Evolutionary conservation across 2,113 vertebrate genomes (phyloP).

Genomic region (Aegithalos caudatus): DNA sequence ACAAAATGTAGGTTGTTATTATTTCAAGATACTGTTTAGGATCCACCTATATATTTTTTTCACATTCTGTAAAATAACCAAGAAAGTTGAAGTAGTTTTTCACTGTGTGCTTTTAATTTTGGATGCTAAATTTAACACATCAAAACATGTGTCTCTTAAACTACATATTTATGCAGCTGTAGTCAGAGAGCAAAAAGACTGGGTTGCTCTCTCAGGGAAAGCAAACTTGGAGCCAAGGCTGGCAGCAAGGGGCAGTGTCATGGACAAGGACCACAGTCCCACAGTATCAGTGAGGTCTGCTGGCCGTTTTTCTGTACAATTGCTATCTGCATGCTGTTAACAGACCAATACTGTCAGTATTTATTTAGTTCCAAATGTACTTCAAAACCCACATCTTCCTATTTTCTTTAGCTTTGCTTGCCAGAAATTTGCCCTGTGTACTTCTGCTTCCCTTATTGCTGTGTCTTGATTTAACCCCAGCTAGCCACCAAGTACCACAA

Average conservation of each 20-base stretch:
- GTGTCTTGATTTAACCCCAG: not conserved
- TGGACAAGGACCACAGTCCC: not conserved
- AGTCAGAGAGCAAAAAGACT: not conserved
- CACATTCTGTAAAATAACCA: not conserved
- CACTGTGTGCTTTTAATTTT: not conserved
- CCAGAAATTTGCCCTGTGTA: not conserved
- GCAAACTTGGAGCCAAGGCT: not conserved
- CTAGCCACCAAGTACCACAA: not conserved
- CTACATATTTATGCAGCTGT: not conserved
- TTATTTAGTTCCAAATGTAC: constrained; percentile 42
- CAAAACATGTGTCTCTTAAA: not conserved
- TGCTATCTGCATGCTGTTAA: not conserved
- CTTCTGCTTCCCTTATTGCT: not conserved
- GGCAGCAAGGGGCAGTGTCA: not conserved
- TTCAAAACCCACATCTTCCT: constrained; percentile 41
- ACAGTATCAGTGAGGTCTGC: not conserved
- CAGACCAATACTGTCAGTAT: not conserved
- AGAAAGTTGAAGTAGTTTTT: not conserved
- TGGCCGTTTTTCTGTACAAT: not conserved
- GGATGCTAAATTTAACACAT: not conserved
- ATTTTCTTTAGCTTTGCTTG: not conserved
- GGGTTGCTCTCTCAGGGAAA: not conserved
- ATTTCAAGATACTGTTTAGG: not conserved
- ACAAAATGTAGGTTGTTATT: not conserved
- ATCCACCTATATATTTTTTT: not conserved